Conservation (phyloP, 1,140 invertebrate species). For the Lasioglossum albipes region DNA sequence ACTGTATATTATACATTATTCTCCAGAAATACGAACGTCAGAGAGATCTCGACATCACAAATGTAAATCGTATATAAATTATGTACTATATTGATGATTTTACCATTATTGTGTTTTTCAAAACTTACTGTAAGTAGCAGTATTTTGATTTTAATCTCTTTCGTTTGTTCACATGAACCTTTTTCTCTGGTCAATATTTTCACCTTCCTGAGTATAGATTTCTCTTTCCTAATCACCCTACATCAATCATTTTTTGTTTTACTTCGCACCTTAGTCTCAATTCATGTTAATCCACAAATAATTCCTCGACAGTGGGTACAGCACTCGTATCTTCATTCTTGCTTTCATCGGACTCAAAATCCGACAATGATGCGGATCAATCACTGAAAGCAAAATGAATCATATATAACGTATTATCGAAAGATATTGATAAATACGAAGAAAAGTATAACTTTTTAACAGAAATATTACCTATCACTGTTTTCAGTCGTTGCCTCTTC, state of each 20-base stretch:
- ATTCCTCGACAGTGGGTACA: slow-evolving; percentile 40
- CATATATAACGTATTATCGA: background rate
- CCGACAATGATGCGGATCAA: slow-evolving; percentile 74
- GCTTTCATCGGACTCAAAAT: slow-evolving; percentile 68
- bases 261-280: slow-evolving; percentile 23
- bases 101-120: background rate
- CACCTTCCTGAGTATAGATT: background rate
- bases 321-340: slow-evolving; percentile 53
- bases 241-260: slow-evolving; percentile 6
- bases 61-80: background rate
- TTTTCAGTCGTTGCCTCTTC: slow-evolving; percentile 82
- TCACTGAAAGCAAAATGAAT: slow-evolving; percentile 65
- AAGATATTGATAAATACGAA: too few relatives aligned
- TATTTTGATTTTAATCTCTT: background rate
- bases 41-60: background rate
- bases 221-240: background rate
- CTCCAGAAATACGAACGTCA: background rate
- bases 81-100: background rate
- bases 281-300: slow-evolving; percentile 5
- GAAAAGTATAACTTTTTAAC: background rate
- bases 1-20: background rate
- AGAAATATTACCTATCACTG: slow-evolving; percentile 81
- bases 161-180: background rate
- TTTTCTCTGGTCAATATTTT: background rate
- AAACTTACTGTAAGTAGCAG: background rate